Conservation (phyloP, 1,140 invertebrate species). For the Diplogasteroides magnus region DNA sequence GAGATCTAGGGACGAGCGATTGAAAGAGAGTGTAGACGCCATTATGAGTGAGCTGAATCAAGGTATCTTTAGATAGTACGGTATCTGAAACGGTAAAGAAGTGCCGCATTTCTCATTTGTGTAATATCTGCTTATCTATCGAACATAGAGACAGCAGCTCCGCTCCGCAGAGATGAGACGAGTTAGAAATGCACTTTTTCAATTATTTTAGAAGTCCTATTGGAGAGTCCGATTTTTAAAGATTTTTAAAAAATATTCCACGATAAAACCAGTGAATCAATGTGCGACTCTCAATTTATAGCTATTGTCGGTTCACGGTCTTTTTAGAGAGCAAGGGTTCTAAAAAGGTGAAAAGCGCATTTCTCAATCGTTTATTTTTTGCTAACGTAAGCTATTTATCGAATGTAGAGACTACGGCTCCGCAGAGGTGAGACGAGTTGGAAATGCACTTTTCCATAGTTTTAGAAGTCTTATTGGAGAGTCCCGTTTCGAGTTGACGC, state of each 20-base stretch:
- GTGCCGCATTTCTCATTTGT: no score
- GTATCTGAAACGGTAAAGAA: no score
- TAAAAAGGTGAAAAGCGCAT: not conserved
- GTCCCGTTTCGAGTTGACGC: not conserved
- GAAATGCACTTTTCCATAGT: constrained; percentile 2
- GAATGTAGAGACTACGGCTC: not conserved
- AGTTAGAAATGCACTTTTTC: constrained; percentile 9
- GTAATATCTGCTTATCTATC: no score
- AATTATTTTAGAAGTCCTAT: not conserved
- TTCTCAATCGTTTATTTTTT: not conserved
- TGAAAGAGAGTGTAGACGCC: no score
- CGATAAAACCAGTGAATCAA: not conserved
- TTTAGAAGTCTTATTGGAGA: not conserved
- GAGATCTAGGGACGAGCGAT: no score
- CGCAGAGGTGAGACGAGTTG: constrained; percentile 5
- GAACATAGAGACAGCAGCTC: no score
- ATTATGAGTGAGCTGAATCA: no score
- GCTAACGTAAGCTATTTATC: not conserved
- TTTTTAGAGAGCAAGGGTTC: not conserved
- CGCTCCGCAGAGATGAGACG: constrained; percentile 3
- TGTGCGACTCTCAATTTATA: not conserved
- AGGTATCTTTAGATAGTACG: no score
- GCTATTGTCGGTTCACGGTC: not conserved
- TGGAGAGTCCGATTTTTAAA: not conserved
- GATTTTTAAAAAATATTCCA: not conserved